Conservation (phyloP, 2,113 vertebrate genomes). For the Nicator chloris region DNA sequence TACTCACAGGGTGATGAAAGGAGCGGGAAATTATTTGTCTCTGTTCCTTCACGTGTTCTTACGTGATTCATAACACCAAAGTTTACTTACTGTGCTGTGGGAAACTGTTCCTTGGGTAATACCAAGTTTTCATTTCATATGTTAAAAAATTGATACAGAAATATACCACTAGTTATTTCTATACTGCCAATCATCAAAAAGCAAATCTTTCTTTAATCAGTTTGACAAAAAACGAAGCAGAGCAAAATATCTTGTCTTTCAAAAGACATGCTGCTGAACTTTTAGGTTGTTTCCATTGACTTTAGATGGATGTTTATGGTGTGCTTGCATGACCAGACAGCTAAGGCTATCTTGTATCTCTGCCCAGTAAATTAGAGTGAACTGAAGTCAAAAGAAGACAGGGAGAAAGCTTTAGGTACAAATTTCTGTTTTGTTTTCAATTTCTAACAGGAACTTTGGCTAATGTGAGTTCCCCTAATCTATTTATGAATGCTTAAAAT, state of each 20-base stretch:
- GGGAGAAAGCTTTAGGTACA: background rate
- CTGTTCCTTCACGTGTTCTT: background rate
- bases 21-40: accelerated
- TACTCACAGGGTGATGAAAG: background rate
- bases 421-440: background rate
- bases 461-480: background rate
- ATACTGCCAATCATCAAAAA: background rate
- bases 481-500: background rate
- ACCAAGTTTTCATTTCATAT: background rate
- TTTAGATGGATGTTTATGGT: background rate
- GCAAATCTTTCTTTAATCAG: background rate
- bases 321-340: background rate
- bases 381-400: background rate
- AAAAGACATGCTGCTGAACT: background rate
- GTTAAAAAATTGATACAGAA: background rate
- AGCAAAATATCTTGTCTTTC: background rate
- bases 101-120: background rate
- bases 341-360: background rate
- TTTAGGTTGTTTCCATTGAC: background rate
- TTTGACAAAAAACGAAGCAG: background rate
- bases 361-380: background rate
- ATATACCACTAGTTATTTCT: background rate
- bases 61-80: background rate
- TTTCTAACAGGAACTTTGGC: conserved; percentile 4
- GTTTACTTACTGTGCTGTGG: background rate